Base-by-base conservation (phyloP, 2,888 invertebrate species). In the Teinopalpus imperialis region DNA sequence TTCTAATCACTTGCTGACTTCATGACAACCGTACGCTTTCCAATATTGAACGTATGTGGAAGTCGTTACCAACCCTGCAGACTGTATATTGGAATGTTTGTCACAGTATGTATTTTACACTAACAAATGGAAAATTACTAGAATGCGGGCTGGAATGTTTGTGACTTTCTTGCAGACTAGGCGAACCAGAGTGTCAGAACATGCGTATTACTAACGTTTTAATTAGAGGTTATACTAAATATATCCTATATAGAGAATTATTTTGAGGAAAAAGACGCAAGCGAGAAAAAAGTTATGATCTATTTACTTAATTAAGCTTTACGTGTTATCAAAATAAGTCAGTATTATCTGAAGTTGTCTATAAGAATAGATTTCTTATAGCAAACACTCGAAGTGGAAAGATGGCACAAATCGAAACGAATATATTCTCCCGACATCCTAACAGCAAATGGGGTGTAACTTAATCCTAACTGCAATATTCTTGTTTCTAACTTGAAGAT, bases 381-480 rank as follows among this genome's bases (percentile, higher is more conserved):
- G 5, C 13, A 8, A 40, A 10, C 13, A 21, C 12, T 12, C 21
- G 21, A 21, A 4, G 14, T 8, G 21, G 9, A 30, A 23, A 7
- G 30, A 12, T 30, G 8, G 23, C 6, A 40, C 30, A 30, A 40
- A 21, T 40, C 36, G 26, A 16, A 9, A 9, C 20, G 31, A 13
- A 23, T 24, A 41, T 41, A 41, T 41, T 24, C 14, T 41, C 20
- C 14, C 30, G 32, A 32, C 30, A 40, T 6, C 12, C 21, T 23
- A 40, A 31, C 40, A 31, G 21, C 31, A 31, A 40, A 20, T 30
- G 30, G 30, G 18, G 8, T 20, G 30, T 30, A 40, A 40, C 30
- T 29, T 40, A 30, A n/a, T 40, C 20, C 8, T 14, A 40, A 39
- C 29, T 39, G 20, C 27, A 39, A 23, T 35, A 23, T 20, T 29